A percentile compares a stretch with the other conserved stretches of the same genome.
These are phyloP conservation scores for Hipparchia semele DNA, from an alignment of 2,888 invertebrate species.

Conservation along the genomic window DNA sequence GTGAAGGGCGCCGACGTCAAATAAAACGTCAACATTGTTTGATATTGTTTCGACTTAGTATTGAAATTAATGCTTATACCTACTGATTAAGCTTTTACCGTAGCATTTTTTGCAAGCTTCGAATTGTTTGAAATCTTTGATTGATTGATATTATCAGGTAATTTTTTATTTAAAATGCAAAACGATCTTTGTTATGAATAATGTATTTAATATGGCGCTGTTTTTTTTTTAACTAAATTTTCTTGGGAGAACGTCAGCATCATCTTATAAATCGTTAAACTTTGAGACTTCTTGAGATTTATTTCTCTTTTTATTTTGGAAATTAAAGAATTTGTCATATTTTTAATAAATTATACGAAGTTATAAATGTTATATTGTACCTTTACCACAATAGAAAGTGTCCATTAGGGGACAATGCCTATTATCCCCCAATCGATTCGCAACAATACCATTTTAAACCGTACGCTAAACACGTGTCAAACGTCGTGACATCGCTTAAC, in stretches of 20 bases:
- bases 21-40: constrained; percentile 48
- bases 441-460: constrained; percentile 73
- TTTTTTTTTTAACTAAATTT: background rate
- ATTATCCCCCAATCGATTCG: constrained; percentile 64
- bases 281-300: background rate
- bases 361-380: constrained; percentile 30
- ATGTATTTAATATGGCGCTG: too few relatives aligned
- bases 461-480: constrained; percentile 80
- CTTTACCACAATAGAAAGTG: constrained; percentile 36
- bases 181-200: too few relatives aligned
- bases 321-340: constrained; percentile 5
- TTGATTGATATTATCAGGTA: too few relatives aligned
- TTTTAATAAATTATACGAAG: constrained; percentile 23
- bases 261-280: background rate
- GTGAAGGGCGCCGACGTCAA: constrained; percentile 67
- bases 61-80: background rate
- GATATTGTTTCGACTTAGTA: constrained; percentile 26
- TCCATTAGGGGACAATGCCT: constrained; percentile 33
- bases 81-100: background rate
- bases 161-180: too few relatives aligned
- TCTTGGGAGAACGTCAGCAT: background rate
- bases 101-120: background rate
- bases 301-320: background rate
- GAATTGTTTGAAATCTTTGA: background rate
- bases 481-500: constrained; percentile 68